phyloP scores from a whole-genome alignment of 2,888 invertebrate genomes.

The Tipula lateralis region DNA sequence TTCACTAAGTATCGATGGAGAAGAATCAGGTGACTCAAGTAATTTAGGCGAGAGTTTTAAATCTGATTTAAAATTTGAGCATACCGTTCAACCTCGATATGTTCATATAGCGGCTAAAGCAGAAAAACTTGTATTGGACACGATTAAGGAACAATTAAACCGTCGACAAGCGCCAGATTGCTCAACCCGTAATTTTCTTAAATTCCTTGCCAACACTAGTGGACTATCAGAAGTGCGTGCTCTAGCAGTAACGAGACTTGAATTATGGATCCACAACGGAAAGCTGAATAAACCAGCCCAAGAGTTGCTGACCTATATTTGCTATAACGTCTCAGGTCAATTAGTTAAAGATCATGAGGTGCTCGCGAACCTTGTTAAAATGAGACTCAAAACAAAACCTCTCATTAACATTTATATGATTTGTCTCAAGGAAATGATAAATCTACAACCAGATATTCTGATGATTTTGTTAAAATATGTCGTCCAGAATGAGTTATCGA shows the following conservation, averaged over 20 bases:
- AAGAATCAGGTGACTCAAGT: constrained; percentile 51
- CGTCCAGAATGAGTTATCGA: constrained; percentile 91
- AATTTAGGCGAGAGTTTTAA: constrained; percentile 47
- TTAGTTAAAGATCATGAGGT: constrained; percentile 66
- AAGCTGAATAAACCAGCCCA: constrained; percentile 89
- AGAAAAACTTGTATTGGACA: constrained; percentile 77
- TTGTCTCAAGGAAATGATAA: constrained; percentile 86
- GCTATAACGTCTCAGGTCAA: constrained; percentile 77
- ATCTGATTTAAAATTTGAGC: constrained; percentile 49
- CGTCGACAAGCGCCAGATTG: constrained; percentile 80
- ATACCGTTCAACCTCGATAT: constrained; percentile 56
- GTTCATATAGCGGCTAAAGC: constrained; percentile 55
- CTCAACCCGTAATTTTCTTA: constrained; percentile 82
- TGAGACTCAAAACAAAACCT: constrained; percentile 90
- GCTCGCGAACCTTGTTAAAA: constrained; percentile 78
- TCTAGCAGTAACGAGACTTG: constrained; percentile 58
- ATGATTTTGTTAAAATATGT: constrained; percentile 83
- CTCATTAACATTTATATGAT: constrained; percentile 82
- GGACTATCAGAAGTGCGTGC: constrained; percentile 72
- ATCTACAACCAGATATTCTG: constrained; percentile 76
- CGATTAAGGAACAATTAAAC: constrained; percentile 81
- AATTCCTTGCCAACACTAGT: constrained; percentile 75
- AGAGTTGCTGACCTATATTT: constrained; percentile 84
- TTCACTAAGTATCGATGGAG: constrained; percentile 50
- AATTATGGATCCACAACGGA: constrained; percentile 93